Percentiles rank a stretch among this genome's conserved stretches.
These are phyloP conservation scores for Nothoprocta pentlandii DNA, from an alignment of 2,113 vertebrate genomes.

Conservation along the genomic window DNA sequence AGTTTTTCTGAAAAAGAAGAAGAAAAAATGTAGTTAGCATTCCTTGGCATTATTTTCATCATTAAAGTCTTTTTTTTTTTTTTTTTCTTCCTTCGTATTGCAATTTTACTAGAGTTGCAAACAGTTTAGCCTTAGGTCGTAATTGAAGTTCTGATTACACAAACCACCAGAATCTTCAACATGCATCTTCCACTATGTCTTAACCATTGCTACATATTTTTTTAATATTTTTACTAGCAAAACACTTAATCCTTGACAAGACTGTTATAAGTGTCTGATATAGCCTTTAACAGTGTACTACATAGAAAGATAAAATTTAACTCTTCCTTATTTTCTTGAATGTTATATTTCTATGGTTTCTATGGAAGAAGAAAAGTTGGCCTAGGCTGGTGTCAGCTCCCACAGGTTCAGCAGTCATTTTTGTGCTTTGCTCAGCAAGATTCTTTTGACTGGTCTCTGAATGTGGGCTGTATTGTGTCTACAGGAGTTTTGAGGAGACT, in stretches of 20 bases:
- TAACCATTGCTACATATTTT: not conserved
- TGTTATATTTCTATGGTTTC: not conserved
- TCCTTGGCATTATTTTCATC: not conserved
- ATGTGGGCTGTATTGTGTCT: not conserved
- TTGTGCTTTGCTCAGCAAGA: not conserved
- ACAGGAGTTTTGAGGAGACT: not conserved
- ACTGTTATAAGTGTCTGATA: not conserved
- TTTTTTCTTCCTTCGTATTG: not conserved
- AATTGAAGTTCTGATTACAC: not conserved
- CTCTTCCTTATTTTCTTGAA: not conserved
- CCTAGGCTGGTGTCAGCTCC: not conserved
- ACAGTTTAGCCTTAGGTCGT: not conserved
- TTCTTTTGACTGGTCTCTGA: not conserved
- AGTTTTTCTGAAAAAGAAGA: not conserved
- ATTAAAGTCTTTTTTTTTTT: not conserved
- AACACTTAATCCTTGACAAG: too few species aligned
- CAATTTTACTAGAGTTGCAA: not conserved
- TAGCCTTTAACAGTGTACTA: accelerated
- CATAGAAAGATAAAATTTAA: not conserved
- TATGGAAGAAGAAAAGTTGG: not conserved
- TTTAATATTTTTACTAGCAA: not conserved
- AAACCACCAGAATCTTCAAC: accelerated
- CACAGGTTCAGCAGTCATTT: not conserved
- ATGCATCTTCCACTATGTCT: accelerated
- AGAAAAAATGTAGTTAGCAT: too few species aligned